Evolutionary conservation across 2,113 vertebrate genomes (phyloP).

Genomic region (Holacanthus passer): DNA sequence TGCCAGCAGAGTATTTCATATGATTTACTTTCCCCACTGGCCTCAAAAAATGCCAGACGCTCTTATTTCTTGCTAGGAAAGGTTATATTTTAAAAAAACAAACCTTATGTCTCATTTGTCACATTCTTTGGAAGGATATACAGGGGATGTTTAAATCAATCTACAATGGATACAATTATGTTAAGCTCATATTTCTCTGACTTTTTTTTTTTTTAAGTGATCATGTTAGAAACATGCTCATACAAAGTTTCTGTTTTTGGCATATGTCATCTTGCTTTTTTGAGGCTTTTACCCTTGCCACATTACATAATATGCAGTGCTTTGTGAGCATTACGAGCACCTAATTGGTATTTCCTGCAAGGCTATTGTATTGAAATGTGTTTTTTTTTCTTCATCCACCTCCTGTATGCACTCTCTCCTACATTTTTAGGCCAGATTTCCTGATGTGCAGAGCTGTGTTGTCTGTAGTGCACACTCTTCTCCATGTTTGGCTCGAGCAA

Average conservation of each 20-base stretch:
- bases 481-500: slow-evolving; percentile 9
- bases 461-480: neutral
- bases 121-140: neutral
- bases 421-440: neutral
- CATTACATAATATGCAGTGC: neutral
- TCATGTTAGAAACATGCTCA: too few relatives aligned
- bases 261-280: neutral
- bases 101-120: neutral
- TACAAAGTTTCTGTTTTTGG: too few relatives aligned
- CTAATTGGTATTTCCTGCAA: slow-evolving; percentile 29
- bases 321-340: neutral
- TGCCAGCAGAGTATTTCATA: neutral
- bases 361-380: neutral
- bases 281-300: neutral
- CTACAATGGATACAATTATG: neutral
- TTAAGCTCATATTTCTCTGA: neutral
- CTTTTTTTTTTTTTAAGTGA: too few relatives aligned
- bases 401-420: slow-evolving; percentile 6
- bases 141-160: neutral
- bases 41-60: slow-evolving; percentile 9
- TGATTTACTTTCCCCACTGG: slow-evolving; percentile 12
- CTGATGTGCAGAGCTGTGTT: neutral
- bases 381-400: neutral
- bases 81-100: neutral
- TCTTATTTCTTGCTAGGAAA: neutral